Evolutionary conservation across 2,888 invertebrate genomes (phyloP).

Genomic region (Incurvaria masculella): DNA sequence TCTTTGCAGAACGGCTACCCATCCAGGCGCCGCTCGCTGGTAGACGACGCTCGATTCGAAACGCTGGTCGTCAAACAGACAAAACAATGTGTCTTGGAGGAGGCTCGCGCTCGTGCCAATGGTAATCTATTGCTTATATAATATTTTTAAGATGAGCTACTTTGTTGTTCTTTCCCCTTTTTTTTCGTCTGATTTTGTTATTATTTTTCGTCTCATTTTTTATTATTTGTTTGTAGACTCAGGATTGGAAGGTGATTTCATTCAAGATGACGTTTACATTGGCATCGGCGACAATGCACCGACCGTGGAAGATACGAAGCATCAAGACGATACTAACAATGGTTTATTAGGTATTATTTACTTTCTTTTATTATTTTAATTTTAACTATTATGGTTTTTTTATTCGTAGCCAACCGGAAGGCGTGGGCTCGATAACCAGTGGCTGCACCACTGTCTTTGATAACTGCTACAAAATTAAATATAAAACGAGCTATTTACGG

Average conservation of each 20-base stretch:
- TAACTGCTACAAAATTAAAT: too few relatives aligned
- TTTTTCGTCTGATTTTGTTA: constrained; percentile 20
- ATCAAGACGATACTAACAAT: constrained; percentile 49
- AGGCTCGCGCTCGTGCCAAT: constrained; percentile 84
- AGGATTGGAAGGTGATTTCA: constrained; percentile 62
- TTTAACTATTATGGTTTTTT: constrained; percentile 11
- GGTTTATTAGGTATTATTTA: constrained; percentile 53
- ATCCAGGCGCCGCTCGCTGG: constrained; percentile 90
- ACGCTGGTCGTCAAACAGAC: constrained; percentile 93
- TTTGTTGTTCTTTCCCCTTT: constrained; percentile 19
- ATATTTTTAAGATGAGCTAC: constrained; percentile 17
- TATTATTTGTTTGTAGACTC: constrained; percentile 46
- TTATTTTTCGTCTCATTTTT: constrained; percentile 24
- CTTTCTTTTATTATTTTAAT: constrained; percentile 11
- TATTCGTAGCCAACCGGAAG: too few relatives aligned
- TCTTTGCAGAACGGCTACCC: constrained; percentile 92
- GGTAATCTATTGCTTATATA: constrained; percentile 51
- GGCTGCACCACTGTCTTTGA: too few relatives aligned
- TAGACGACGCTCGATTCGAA: constrained; percentile 97
- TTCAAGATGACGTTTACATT: constrained; percentile 53
- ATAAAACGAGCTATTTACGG: too few relatives aligned
- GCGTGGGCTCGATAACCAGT: too few relatives aligned
- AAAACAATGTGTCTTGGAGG: constrained; percentile 88
- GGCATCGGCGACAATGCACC: constrained; percentile 43
- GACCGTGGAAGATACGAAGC: constrained; percentile 43